These are phyloP conservation scores for Pyrgus malvae DNA, from an alignment of 2,888 invertebrate species.

Conservation along the genomic window DNA sequence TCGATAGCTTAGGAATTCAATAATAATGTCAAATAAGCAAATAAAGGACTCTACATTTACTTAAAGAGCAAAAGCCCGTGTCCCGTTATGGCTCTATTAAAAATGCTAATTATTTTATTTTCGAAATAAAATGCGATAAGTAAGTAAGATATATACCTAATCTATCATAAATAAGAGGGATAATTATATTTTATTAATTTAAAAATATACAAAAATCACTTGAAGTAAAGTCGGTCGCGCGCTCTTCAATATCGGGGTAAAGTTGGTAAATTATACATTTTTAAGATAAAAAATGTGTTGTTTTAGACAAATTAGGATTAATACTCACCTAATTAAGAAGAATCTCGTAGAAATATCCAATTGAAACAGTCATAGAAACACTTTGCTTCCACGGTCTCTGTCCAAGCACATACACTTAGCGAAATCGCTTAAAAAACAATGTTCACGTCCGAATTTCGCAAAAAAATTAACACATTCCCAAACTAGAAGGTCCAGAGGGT, in stretches of 20 bases:
- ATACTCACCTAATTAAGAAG: constrained; percentile 52
- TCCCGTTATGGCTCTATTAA: not conserved
- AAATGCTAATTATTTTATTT: constrained; percentile 6
- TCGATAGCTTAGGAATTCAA: not conserved
- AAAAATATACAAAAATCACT: not conserved
- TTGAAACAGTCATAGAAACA: constrained; percentile 21
- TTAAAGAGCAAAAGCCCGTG: not conserved
- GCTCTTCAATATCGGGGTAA: constrained; percentile 21
- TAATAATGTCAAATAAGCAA: not conserved
- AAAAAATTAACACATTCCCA: constrained; percentile 50
- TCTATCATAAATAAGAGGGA: constrained; percentile 3
- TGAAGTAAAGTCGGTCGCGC: not conserved
- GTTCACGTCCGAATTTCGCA: constrained; percentile 37
- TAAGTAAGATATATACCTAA: not conserved
- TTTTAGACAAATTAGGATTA: constrained; percentile 36
- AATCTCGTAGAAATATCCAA: constrained; percentile 44
- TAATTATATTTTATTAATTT: not conserved
- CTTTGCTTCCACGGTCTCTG: constrained; percentile 26
- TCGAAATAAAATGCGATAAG: constrained; percentile 7
- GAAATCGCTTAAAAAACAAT: constrained; percentile 47
- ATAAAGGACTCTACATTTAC: not conserved
- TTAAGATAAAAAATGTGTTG: constrained; percentile 20
- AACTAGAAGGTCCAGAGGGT: constrained; percentile 41
- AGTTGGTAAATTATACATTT: constrained; percentile 5
- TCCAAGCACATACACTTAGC: constrained; percentile 52